Base-by-base conservation (phyloP, 2,888 invertebrate species). In the Incurvaria masculella region DNA sequence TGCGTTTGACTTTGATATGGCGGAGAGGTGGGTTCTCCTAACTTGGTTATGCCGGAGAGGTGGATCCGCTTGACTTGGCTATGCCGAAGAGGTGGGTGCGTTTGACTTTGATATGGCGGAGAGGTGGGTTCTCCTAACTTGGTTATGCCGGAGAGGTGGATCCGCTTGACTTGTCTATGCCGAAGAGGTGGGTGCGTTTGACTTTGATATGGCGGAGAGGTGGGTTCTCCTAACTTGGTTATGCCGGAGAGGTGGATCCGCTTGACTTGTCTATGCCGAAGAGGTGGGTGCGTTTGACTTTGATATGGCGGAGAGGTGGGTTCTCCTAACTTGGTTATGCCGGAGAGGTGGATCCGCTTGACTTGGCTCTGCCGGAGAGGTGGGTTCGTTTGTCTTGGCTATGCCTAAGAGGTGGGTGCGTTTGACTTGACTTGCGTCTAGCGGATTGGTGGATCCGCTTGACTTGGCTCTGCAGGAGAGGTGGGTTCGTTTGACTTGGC, bases 311-410 rank as follows among this genome's bases (percentile, higher is more conserved):
- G 1, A 61, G 63, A 54, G 79, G 75, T 49, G 78, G 74, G 55
- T 79, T 78, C 52, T 79, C n/a, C n/a, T 76, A 1, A 76, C 78
- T 2, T 79, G 79, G 79, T 56, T 79, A 38, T 79, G 79, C 52
- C 59, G 79, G 4, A 57, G 79, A 4, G 79, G 79, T 0, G 74
- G 73, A 0, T 75, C 72, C 1, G 62, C 67, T 1, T 26, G 46
- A 14, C 21, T 47, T n/a, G n/a, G n/a, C n/a, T n/a, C n/a, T n/a
- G 73, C 56, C 60, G 68, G 1, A 61, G 63, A 54, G 79, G 18
- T 47, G 14, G 18, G 21, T 50, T 27, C 21, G 18, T 19, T 20
- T 26, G 50, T 19, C 49, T 48, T 39, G 47, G 46, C 48, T 49
- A 47, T 43, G 45, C 48, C 46, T 50, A 45, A 46, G 68, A 63